A percentile compares a stretch with the other conserved stretches of the same genome.
Evolutionary conservation across 2,113 vertebrate genomes (phyloP).

Genomic region (Aplodontia rufa): DNA sequence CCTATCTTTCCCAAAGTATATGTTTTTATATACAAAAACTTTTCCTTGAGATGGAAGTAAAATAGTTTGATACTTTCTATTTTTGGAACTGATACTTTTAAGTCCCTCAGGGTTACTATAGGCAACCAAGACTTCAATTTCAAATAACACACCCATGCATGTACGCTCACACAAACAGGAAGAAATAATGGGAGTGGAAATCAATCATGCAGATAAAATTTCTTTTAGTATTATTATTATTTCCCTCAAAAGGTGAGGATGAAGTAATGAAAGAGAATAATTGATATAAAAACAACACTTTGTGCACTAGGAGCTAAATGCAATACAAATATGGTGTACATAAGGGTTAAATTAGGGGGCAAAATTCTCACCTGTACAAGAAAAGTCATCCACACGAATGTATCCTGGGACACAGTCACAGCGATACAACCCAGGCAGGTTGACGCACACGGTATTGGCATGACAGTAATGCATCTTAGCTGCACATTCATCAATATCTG

Average conservation of each 20-base stretch:
- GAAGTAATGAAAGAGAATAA: background rate
- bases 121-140: background rate
- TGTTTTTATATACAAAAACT: background rate
- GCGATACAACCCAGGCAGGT: slow-evolving; percentile 93
- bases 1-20: background rate
- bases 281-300: background rate
- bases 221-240: background rate
- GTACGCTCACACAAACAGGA: background rate
- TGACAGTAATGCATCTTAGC: slow-evolving; percentile 98
- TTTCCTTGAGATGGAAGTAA: background rate
- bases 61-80: background rate
- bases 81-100: background rate
- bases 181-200: background rate
- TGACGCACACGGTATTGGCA: slow-evolving; percentile 93
- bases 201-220: background rate
- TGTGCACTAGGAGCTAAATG: background rate
- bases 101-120: background rate
- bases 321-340: background rate
- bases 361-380: slow-evolving; percentile 92
- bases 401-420: slow-evolving; percentile 94
- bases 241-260: background rate
- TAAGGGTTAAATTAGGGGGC: background rate
- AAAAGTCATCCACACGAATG: slow-evolving; percentile 95
- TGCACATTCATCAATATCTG: slow-evolving; percentile 96
- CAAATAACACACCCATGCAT: background rate